phyloP scores from a whole-genome alignment of 2,888 invertebrate genomes.

The Apamea anceps region DNA sequence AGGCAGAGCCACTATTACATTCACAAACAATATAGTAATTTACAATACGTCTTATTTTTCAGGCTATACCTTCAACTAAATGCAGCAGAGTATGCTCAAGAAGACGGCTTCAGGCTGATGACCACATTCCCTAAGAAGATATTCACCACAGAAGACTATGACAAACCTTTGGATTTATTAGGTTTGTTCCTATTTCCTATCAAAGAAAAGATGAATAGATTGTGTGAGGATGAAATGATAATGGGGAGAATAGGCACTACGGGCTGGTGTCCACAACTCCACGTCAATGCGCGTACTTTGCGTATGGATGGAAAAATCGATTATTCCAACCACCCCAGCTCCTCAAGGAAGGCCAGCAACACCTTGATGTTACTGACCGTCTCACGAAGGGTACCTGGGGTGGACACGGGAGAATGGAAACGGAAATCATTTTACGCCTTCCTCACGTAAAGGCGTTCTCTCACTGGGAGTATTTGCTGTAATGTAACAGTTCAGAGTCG shows the following conservation, averaged over 20 bases:
- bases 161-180: constrained; percentile 95
- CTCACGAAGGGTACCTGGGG: too few relatives aligned
- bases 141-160: constrained; percentile 96
- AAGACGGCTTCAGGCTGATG: constrained; percentile 95
- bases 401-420: background rate
- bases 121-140: constrained; percentile 97
- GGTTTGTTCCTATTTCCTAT: constrained; percentile 87
- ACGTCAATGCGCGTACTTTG: too few relatives aligned
- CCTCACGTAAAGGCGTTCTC: background rate
- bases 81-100: constrained; percentile 90
- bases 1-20: background rate
- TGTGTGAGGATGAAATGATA: background rate
- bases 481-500: background rate
- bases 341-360: too few relatives aligned
- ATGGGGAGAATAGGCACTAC: too few relatives aligned
- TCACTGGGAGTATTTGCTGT: background rate
- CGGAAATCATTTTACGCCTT: background rate
- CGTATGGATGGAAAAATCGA: too few relatives aligned
- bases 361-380: too few relatives aligned
- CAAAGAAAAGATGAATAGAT: background rate
- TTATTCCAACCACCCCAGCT: too few relatives aligned
- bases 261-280: too few relatives aligned
- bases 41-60: constrained; percentile 49
- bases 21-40: background rate
- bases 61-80: constrained; percentile 95